These are phyloP conservation scores for Listronotus oregonensis DNA, from an alignment of 1,140 invertebrate genomes.

Conservation along the genomic window DNA sequence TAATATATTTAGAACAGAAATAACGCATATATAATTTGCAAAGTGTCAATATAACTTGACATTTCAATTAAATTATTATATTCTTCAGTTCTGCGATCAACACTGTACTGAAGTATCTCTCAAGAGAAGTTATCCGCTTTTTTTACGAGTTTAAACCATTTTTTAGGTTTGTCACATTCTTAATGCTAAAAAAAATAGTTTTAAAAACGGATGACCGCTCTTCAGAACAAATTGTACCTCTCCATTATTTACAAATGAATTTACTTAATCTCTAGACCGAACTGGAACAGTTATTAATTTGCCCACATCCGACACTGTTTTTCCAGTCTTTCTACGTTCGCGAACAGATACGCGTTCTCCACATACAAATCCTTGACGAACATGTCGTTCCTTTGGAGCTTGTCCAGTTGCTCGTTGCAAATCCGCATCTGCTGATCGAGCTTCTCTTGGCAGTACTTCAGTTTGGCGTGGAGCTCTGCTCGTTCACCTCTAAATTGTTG, in stretches of 20 bases:
- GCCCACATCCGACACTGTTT: constrained; percentile 62
- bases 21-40: too few relatives aligned
- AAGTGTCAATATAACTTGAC: too few relatives aligned
- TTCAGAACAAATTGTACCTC: too few relatives aligned
- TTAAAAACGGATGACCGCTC: too few relatives aligned
- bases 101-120: too few relatives aligned
- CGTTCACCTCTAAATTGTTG: constrained; percentile 67
- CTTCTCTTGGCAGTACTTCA: constrained; percentile 65
- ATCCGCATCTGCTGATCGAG: constrained; percentile 67
- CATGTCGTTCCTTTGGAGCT: constrained; percentile 72
- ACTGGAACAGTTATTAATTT: constrained; percentile 57
- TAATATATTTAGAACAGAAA: too few relatives aligned
- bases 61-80: too few relatives aligned
- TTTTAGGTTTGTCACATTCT: too few relatives aligned
- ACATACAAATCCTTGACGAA: constrained; percentile 78
- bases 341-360: constrained; percentile 76
- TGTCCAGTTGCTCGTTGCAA: constrained; percentile 63
- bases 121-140: too few relatives aligned
- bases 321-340: constrained; percentile 67
- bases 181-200: too few relatives aligned
- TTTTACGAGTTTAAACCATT: too few relatives aligned
- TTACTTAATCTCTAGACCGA: constrained; percentile 51
- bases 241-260: neutral
- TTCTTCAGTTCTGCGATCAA: too few relatives aligned
- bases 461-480: constrained; percentile 62